Percentiles rank a stretch among this genome's conserved stretches.
Evolutionary conservation across 2,797 vertebrate species (phyloP).

Genomic region (Micropoecilia bifurca): DNA sequence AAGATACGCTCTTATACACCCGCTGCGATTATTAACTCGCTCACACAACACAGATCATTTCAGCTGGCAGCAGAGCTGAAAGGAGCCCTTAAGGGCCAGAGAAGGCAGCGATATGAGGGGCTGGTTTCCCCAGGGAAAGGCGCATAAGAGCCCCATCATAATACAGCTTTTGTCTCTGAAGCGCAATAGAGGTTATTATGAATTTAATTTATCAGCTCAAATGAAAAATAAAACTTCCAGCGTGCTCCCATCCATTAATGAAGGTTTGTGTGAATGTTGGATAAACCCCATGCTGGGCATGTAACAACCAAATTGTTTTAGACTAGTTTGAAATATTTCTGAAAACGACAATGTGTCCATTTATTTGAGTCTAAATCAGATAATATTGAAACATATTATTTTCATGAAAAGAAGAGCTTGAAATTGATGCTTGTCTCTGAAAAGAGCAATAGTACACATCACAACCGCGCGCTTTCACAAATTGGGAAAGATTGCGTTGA

Average conservation of each 20-base stretch:
- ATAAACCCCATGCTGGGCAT: neutral
- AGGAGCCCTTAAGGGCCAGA: slow-evolving; percentile 44
- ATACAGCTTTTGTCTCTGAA: slow-evolving; percentile 59
- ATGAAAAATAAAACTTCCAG: slow-evolving; percentile 2
- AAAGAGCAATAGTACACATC: neutral
- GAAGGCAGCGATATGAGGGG: slow-evolving; percentile 49
- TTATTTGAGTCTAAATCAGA: neutral
- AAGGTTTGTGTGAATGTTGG: neutral
- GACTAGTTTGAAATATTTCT: neutral
- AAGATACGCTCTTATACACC: slow-evolving; percentile 70
- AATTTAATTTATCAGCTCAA: slow-evolving; percentile 57
- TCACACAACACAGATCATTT: slow-evolving; percentile 81
- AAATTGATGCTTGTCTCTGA: neutral
- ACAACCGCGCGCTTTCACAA: slow-evolving; percentile 12
- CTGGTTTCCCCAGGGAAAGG: slow-evolving; percentile 71
- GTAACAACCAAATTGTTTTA: neutral
- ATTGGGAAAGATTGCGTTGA: neutral
- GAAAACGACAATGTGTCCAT: neutral
- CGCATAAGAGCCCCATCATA: slow-evolving; percentile 52
- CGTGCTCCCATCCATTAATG: neutral
- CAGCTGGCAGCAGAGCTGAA: slow-evolving; percentile 61
- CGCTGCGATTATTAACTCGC: slow-evolving; percentile 73
- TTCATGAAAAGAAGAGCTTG: neutral
- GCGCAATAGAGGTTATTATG: slow-evolving; percentile 66
- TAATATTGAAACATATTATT: neutral